Conservation (phyloP, 2,888 invertebrate species). For the Callyntrura guangdongensis region DNA sequence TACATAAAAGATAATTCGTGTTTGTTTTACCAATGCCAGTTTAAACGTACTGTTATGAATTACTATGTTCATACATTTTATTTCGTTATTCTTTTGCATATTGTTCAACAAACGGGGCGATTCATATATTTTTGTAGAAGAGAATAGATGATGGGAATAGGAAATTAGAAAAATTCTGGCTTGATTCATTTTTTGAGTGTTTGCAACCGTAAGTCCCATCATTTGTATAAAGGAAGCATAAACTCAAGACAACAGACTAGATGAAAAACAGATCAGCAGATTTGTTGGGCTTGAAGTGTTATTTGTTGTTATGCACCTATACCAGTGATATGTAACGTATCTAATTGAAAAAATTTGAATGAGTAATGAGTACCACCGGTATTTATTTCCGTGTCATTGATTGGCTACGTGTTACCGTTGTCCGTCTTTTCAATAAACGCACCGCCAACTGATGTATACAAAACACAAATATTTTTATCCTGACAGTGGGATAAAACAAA, state of each 20-base stretch:
- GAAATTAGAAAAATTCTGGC: slow-evolving; percentile 38
- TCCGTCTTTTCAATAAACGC: too few relatives aligned
- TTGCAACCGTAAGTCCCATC: neutral
- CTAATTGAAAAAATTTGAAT: neutral
- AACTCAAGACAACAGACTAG: too few relatives aligned
- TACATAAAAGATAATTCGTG: neutral
- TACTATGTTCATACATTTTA: neutral
- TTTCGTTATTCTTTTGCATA: neutral
- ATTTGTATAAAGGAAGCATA: too few relatives aligned
- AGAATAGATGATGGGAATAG: slow-evolving; percentile 36
- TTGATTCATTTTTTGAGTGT: slow-evolving; percentile 2
- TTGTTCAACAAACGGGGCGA: neutral
- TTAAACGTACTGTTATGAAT: too few relatives aligned
- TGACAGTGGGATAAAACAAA: too few relatives aligned
- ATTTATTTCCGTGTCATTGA: neutral
- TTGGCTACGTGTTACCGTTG: too few relatives aligned
- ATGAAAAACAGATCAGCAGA: neutral
- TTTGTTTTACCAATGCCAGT: neutral
- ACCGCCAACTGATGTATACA: too few relatives aligned
- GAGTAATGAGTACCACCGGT: neutral
- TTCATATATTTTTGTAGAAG: neutral
- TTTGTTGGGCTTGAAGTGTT: too few relatives aligned
- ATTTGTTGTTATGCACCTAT: too few relatives aligned
- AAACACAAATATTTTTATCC: too few relatives aligned
- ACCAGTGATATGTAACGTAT: too few relatives aligned